phyloP scores from a whole-genome alignment of 2,888 invertebrate species.

The Eilema depressum region DNA sequence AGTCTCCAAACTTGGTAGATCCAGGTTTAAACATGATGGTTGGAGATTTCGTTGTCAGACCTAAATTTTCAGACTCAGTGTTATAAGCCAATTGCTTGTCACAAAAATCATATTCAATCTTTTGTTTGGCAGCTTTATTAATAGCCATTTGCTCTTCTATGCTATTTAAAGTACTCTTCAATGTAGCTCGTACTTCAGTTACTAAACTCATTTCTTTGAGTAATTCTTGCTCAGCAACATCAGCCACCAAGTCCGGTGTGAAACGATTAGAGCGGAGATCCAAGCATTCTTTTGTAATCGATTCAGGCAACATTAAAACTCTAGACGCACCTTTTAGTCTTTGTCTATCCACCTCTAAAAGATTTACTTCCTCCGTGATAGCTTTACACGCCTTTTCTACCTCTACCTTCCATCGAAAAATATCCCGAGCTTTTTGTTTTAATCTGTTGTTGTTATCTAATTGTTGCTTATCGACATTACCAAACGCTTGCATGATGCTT shows the following conservation, averaged over 20 bases:
- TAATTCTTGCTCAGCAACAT: constrained; percentile 92
- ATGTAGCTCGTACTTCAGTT: constrained; percentile 88
- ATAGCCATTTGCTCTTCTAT: constrained; percentile 91
- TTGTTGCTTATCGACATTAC: constrained; percentile 90
- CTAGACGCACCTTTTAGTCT: constrained; percentile 90
- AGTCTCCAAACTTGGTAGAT: constrained; percentile 92
- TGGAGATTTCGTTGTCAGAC: constrained; percentile 90
- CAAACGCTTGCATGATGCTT: constrained; percentile 88
- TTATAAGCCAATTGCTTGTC: constrained; percentile 94
- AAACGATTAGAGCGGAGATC: constrained; percentile 90
- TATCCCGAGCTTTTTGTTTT: constrained; percentile 89
- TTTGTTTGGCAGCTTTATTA: constrained; percentile 93
- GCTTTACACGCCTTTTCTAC: constrained; percentile 90
- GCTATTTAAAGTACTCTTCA: constrained; percentile 88
- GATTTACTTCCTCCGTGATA: constrained; percentile 90
- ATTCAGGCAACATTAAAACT: constrained; percentile 90
- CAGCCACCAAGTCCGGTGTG: constrained; percentile 91
- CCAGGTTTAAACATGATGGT: constrained; percentile 93
- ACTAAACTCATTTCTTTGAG: constrained; percentile 91
- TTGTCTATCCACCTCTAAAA: constrained; percentile 89
- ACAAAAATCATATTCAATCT: constrained; percentile 96
- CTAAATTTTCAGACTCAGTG: constrained; percentile 90
- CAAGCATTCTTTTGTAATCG: constrained; percentile 92
- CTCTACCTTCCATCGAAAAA: constrained; percentile 92
- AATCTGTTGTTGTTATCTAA: constrained; percentile 89